Evolutionary conservation across 2,797 vertebrate genomes (phyloP).

Genomic region (Perdix hodgsoniae): DNA sequence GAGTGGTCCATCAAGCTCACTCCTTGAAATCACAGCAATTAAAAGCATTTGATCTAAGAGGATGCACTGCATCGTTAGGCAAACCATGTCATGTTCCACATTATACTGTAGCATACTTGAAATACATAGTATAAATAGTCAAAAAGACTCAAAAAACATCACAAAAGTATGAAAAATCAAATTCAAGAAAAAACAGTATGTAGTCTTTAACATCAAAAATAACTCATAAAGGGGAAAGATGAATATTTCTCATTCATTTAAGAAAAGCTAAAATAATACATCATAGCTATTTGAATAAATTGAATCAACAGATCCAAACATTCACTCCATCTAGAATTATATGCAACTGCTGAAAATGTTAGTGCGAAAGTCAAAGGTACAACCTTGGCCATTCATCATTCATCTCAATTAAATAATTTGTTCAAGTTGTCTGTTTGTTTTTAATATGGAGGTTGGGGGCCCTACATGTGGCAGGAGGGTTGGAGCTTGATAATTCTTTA

Average conservation of each 20-base stretch:
- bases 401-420: background rate
- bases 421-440: background rate
- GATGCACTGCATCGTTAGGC: background rate
- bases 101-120: background rate
- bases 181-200: background rate
- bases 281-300: background rate
- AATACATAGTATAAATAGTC: background rate
- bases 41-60: background rate
- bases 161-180: background rate
- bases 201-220: background rate
- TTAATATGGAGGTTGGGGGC: no score
- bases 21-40: background rate
- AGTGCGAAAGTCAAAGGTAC: background rate
- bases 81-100: background rate
- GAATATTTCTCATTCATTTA: background rate
- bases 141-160: background rate
- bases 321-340: background rate
- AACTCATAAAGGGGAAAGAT: background rate
- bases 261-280: background rate
- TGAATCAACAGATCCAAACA: background rate
- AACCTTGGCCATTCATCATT: background rate
- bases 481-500: no score
- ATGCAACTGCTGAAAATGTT: background rate
- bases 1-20: accelerated
- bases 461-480: no score